These are phyloP conservation scores for Crematogaster levior DNA, from an alignment of 2,888 invertebrate species.

Conservation along the genomic window DNA sequence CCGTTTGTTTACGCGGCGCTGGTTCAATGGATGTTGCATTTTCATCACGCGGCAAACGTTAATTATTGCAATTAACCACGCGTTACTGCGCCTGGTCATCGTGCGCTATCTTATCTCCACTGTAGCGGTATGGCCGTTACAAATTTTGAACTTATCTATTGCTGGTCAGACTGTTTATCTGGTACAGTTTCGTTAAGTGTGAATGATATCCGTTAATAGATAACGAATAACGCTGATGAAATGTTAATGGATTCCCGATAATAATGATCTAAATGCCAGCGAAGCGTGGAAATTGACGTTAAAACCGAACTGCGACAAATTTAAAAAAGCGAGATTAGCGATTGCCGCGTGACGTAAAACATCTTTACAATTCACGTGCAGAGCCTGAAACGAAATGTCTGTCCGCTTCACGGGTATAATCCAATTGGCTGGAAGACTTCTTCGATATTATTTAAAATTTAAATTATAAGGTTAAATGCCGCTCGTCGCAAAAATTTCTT, in stretches of 20 bases:
- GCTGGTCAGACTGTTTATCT: background rate
- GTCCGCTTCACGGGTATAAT: constrained; percentile 17
- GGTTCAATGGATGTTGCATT: constrained; percentile 54
- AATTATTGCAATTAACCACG: constrained; percentile 55
- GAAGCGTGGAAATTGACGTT: background rate
- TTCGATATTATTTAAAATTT: constrained; percentile 44
- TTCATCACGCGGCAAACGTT: constrained; percentile 50
- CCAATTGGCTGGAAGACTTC: background rate
- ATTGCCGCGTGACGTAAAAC: too few species aligned
- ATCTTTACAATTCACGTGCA: constrained; percentile 36
- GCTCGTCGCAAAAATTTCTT: background rate
- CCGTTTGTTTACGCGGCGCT: constrained; percentile 49
- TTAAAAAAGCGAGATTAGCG: constrained; percentile 36
- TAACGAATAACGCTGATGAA: background rate
- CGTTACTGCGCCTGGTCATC: constrained; percentile 32
- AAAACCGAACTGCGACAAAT: too few species aligned
- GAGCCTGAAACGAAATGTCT: constrained; percentile 9
- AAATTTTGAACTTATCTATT: constrained; percentile 16
- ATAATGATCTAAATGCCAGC: background rate
- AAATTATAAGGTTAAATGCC: constrained; percentile 23
- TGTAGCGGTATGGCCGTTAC: background rate
- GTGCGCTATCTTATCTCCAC: constrained; percentile 27
- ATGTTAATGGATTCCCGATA: background rate
- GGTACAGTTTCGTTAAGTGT: background rate
- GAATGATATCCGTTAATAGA: background rate